These are phyloP conservation scores for Scolopax bukidnonensis DNA, from an alignment of 2,797 vertebrate genomes.

Conservation along the genomic window DNA sequence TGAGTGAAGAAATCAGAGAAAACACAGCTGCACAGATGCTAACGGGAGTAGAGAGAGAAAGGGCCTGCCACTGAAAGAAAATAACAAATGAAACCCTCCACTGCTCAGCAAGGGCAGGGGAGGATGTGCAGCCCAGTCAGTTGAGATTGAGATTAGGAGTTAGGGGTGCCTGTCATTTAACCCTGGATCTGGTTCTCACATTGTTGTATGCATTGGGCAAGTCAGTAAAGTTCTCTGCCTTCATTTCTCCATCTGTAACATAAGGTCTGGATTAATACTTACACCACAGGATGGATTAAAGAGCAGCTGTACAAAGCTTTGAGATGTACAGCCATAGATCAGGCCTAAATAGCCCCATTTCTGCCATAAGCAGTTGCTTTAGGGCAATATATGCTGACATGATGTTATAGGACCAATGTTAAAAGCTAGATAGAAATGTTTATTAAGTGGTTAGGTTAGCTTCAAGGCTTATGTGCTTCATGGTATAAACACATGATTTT, in stretches of 20 bases:
- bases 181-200: background rate
- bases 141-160: background rate
- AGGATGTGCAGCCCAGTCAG: background rate
- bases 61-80: background rate
- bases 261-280: background rate
- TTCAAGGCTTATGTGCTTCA: background rate
- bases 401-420: background rate
- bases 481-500: background rate
- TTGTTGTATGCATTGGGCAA: background rate
- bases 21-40: background rate
- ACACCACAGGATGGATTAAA: background rate
- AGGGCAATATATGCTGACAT: background rate
- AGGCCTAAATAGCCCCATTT: background rate
- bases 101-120: background rate
- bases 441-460: background rate
- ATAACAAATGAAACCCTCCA: background rate
- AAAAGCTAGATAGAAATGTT: background rate
- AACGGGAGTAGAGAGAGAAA: background rate
- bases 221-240: background rate
- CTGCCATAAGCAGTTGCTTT: conserved; percentile 8
- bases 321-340: background rate
- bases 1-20: background rate
- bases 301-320: background rate
- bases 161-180: background rate
- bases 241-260: background rate